Evolutionary conservation across 2,113 vertebrate species (phyloP).

Genomic region (Columbina picui): DNA sequence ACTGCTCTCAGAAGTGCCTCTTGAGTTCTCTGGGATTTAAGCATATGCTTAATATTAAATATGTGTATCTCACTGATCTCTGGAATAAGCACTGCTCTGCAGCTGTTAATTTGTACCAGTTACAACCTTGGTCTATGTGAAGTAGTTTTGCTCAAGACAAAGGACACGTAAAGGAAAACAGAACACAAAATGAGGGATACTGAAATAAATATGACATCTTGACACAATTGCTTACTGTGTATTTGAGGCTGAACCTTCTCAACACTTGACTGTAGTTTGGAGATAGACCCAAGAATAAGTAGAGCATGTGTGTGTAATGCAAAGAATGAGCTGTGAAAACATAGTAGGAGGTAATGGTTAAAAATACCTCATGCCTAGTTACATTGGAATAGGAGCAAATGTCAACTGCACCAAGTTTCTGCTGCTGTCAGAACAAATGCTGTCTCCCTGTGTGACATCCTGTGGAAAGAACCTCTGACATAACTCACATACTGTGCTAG

Average conservation of each 20-base stretch:
- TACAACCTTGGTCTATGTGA: neutral
- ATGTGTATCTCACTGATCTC: rapidly evolving
- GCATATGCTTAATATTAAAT: neutral
- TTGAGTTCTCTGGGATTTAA: neutral
- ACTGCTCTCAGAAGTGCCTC: neutral
- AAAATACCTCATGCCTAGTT: neutral
- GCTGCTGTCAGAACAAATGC: neutral
- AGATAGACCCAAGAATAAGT: neutral
- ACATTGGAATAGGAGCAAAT: neutral
- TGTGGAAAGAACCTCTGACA: neutral
- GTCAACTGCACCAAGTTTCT: neutral
- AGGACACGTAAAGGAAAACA: neutral
- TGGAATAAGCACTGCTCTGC: neutral
- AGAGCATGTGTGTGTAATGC: neutral
- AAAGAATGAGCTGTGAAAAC: neutral
- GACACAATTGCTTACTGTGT: neutral
- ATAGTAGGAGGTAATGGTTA: neutral
- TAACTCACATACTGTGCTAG: neutral
- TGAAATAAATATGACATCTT: neutral
- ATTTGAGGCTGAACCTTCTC: neutral
- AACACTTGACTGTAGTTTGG: neutral
- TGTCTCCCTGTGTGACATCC: neutral
- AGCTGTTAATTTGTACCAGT: neutral
- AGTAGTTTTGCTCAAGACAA: neutral
- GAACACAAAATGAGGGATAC: neutral